Evolutionary conservation across 2,888 invertebrate species (phyloP).

Genomic region (Tetranychus piercei): DNA sequence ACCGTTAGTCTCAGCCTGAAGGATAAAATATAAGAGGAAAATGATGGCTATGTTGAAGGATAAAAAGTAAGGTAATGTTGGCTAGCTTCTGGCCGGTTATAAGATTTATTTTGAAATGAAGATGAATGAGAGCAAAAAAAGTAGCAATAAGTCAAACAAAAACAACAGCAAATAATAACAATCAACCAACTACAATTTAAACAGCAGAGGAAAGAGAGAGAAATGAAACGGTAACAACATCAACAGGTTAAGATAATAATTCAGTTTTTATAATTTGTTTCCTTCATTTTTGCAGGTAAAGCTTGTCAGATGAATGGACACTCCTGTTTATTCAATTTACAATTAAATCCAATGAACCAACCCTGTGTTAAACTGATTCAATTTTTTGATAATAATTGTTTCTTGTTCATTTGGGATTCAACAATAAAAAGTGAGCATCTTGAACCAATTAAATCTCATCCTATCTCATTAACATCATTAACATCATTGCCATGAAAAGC

Average conservation of each 20-base stretch:
- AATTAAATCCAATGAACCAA: not conserved
- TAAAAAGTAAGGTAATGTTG: not conserved
- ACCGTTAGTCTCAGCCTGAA: not conserved
- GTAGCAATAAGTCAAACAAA: not conserved
- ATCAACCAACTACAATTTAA: not conserved
- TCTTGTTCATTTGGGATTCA: not conserved
- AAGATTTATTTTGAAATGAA: not conserved
- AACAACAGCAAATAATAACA: not conserved
- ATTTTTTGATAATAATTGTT: not conserved
- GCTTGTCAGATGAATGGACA: not conserved
- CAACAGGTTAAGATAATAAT: not conserved
- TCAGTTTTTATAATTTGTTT: not conserved
- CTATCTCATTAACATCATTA: too few species aligned
- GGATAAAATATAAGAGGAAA: not conserved
- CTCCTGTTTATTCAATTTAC: not conserved
- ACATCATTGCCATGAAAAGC: too few species aligned
- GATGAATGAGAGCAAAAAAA: not conserved
- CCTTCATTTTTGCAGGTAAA: not conserved
- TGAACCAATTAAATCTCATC: too few species aligned
- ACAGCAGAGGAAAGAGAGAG: not conserved
- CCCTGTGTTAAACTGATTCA: not conserved
- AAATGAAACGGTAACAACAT: not conserved
- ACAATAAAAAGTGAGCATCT: too few species aligned
- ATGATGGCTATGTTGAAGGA: not conserved
- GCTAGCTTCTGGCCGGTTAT: not conserved